Evolutionary conservation across 2,113 vertebrate genomes (phyloP), one percentile per base, ranked within the genome.

Genomic region (Rafetus swinhoei): DNA sequence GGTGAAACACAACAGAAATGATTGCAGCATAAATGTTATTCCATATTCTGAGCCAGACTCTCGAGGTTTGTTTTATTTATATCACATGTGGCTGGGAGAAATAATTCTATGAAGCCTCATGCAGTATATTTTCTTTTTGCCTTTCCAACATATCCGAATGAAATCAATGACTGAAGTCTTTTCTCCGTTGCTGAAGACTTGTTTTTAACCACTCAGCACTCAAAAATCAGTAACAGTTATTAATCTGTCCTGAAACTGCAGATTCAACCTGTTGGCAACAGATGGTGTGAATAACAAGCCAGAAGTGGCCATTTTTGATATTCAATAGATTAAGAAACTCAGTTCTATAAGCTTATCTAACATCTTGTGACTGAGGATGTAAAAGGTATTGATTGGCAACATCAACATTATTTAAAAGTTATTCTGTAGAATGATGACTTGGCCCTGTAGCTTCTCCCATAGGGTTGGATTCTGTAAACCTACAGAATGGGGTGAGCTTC

Each of bases 221-320:
- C 72, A 95, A 96, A 95, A 95, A 94, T 92, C 81, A 74, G 69
- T 79, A 97, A 85, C 95, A 94, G 90, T 95, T 96, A 95, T 95
- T 95, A 96, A 97, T 96, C 93, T 95, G 89, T 54, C 90, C 89
- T 96, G 91, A 96, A 97, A 94, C 65, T 97, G 90, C 72, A 6
- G 10, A 96, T 96, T 95, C 94, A 97, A 97, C 96, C 96, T 97
- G 97, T 91, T 95, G 59, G 92, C 84, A 95, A 97, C 95, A 97
- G 96, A 97, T 97, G 95, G 96, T 96, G 94, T 56, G 88, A 96
- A 96, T 81, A 91, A 93, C 87, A 93, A 95, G 92, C 85, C 95
- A 90, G 88, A 95, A 96, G 97, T 90, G 83, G 59, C 85, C 86
- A 97, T 95, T 96, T 97, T 97, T 96, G 80, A 95, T 96, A 96